A percentile compares a stretch with the other conserved stretches of the same genome.
Evolutionary conservation across 2,113 vertebrate genomes (phyloP).

Genomic region (Ovibos moschatus): DNA sequence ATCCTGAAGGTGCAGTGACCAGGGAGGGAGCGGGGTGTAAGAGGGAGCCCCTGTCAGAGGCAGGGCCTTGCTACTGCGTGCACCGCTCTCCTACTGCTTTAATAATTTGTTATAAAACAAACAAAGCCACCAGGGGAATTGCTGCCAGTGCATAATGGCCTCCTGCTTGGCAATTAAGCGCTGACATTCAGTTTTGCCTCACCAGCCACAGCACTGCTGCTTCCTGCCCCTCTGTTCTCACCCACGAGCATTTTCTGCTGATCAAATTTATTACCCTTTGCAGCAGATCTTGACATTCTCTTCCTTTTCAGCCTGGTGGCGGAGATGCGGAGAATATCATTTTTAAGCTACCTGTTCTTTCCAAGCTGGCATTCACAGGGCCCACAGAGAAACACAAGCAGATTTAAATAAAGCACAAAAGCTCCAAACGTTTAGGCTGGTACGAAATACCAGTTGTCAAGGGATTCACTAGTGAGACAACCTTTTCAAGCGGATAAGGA

Average conservation of each 20-base stretch:
- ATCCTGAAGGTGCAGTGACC: fast-evolving
- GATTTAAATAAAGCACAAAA: conserved; percentile 11
- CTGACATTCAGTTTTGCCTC: conserved; percentile 43
- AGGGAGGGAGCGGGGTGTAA: background rate
- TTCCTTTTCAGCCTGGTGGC: conserved; percentile 31
- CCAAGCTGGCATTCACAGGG: background rate
- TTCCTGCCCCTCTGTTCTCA: conserved; percentile 40
- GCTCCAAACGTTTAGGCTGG: background rate
- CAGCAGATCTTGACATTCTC: conserved; percentile 23
- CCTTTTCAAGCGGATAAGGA: background rate
- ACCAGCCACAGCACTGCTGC: background rate
- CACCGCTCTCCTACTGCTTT: conserved; percentile 9
- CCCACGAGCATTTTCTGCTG: background rate
- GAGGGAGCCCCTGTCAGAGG: background rate
- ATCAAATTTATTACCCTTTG: conserved; percentile 51
- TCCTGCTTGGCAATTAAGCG: conserved; percentile 54
- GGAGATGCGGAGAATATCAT: conserved; percentile 27
- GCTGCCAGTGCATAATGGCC: conserved; percentile 35
- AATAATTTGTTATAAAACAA: conserved; percentile 59
- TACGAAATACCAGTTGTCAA: background rate
- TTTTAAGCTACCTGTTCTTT: conserved; percentile 46
- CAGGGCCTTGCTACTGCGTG: background rate
- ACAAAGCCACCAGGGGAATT: conserved; percentile 11
- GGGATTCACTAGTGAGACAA: background rate
- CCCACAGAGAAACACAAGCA: background rate